Percentiles rank a stretch among this genome's conserved stretches.
Evolutionary conservation across 1,140 invertebrate species (phyloP).

Genomic region (Acromyrmex charruanus): DNA sequence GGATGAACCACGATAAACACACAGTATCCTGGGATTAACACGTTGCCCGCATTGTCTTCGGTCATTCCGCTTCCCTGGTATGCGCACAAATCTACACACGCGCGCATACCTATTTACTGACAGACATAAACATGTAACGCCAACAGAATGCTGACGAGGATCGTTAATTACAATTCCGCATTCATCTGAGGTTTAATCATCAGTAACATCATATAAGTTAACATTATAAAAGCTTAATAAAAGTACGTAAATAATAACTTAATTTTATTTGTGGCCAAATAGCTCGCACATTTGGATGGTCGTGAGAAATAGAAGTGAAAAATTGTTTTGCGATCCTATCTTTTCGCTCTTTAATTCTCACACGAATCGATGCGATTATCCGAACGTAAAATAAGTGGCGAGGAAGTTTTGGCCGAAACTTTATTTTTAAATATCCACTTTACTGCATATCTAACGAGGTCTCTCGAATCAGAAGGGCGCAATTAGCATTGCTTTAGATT

Average conservation of each 20-base stretch:
- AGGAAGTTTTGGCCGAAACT: background rate
- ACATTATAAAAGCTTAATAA: slow-evolving; percentile 38
- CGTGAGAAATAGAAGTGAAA: background rate
- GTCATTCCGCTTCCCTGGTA: background rate
- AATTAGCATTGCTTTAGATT: slow-evolving; percentile 61
- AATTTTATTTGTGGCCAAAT: background rate
- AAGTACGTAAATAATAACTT: slow-evolving; percentile 20
- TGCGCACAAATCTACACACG: background rate
- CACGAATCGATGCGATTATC: background rate
- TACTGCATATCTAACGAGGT: slow-evolving; percentile 36
- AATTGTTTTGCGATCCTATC: background rate
- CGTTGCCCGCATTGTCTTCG: slow-evolving; percentile 72
- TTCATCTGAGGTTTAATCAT: slow-evolving; percentile 42
- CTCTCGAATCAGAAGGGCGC: slow-evolving; percentile 35
- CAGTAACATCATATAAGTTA: background rate
- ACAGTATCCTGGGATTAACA: slow-evolving; percentile 73
- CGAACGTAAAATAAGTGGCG: background rate
- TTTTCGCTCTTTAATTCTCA: background rate
- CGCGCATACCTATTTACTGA: background rate
- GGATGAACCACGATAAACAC: slow-evolving; percentile 70
- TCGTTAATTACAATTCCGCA: slow-evolving; percentile 36
- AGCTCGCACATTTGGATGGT: background rate
- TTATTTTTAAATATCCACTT: slow-evolving; percentile 45
- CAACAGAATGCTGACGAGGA: slow-evolving; percentile 16
- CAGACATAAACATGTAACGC: slow-evolving; percentile 39